Base-by-base conservation (phyloP, 2,797 vertebrate species). In the Nannoperca australis region DNA sequence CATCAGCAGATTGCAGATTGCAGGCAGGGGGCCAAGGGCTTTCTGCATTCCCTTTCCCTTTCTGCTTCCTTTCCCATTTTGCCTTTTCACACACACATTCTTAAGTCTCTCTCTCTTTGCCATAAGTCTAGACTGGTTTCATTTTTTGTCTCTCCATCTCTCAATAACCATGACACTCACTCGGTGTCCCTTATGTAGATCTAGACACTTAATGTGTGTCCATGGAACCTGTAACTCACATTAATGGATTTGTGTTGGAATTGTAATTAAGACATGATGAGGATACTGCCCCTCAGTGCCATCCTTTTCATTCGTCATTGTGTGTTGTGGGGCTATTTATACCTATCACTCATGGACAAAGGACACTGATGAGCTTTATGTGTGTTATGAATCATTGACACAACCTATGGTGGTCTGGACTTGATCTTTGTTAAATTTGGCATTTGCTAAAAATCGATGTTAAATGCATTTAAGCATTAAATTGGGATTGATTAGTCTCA, bases 1-100 rank as follows among this genome's bases (percentile, higher is more conserved):
- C 95, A 95, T 96, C 95, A 96, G 95, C 95, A 95, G 94, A 96
- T 95, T 96, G 94, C 92, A 94, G 94, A 92, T 91, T 90, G 93
- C 91, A 94, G 95, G 95, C 93, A 90, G 90, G 85, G 89, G 91
- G 94, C 95, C 95, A 95, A 95, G 86, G 90, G 90, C 89, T 93
- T 93, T 94, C 91, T 95, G 88, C 92, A 88, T 94, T 90, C 82
- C 88, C 90, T 90, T 85, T 91, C 76, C 73, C 73, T 89, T 90
- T 90, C 80, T 86, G 79, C 90, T 87, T 90, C 79, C 88, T 85
- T 89, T 90, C 86, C 85, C 71, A 82, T 93, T 93, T 86, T 77
- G 78, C 79, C 82, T 91, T 76, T 81, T 89, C 84, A 85, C 86
- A 85, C 83, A 76, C 84, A 85, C 84, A 88, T 87, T 80, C 76